Conservation (phyloP, 2,113 vertebrate species). For the Noturus placidus region DNA sequence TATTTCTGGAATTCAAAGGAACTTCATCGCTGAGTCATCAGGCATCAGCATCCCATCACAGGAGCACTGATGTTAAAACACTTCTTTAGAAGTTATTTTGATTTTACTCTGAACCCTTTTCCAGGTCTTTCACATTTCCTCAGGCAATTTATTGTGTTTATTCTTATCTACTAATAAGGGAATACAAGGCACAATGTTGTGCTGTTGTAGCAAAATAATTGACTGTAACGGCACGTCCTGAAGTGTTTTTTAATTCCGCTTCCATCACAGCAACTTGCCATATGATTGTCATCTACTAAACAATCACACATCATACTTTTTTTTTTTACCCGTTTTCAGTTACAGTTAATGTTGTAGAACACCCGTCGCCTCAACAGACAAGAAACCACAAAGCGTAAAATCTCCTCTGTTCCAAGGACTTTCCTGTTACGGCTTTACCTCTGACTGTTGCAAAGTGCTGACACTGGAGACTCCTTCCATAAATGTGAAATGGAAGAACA, state of each 20-base stretch:
- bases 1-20: not conserved
- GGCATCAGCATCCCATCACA: not conserved
- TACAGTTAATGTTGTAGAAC: not conserved
- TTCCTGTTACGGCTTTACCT: not conserved
- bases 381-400: no score
- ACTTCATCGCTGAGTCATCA: not conserved
- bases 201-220: not conserved
- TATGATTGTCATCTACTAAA: not conserved
- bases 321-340: not conserved
- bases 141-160: not conserved
- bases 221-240: not conserved
- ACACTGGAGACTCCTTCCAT: not conserved
- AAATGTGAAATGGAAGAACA: not conserved
- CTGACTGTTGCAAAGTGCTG: not conserved
- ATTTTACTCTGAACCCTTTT: not conserved
- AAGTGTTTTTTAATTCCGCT: not conserved
- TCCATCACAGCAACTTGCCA: not conserved
- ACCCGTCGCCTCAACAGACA: not conserved
- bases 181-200: not conserved
- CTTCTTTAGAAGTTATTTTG: not conserved
- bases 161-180: not conserved
- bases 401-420: not conserved
- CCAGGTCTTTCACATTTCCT: not conserved
- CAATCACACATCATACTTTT: not conserved
- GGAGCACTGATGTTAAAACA: not conserved